Evolutionary conservation across 2,888 invertebrate genomes (phyloP).

Genomic region (Hermaeophaga mercurialis): DNA sequence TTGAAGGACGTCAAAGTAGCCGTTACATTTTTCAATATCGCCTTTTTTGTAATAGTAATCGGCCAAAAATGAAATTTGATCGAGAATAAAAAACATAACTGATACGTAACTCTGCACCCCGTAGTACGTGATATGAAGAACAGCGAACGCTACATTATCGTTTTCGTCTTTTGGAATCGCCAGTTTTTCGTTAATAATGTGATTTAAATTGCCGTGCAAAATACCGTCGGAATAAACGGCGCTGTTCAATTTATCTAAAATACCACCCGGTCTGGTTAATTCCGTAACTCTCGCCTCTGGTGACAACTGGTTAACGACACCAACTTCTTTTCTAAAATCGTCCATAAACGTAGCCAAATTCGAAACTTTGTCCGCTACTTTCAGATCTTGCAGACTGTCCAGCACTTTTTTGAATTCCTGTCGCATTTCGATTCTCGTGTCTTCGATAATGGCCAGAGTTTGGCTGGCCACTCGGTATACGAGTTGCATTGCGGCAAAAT

Average conservation of each 20-base stretch:
- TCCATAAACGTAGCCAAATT: background rate
- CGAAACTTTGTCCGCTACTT: background rate
- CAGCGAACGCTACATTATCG: conserved; percentile 2
- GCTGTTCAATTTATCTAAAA: background rate
- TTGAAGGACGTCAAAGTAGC: background rate
- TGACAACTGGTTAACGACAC: background rate
- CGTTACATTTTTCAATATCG: background rate
- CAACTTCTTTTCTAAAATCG: background rate
- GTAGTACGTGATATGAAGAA: background rate
- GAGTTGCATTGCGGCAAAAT: background rate
- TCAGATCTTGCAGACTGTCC: background rate
- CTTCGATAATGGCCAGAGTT: background rate
- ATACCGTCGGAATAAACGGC: background rate
- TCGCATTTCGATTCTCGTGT: background rate
- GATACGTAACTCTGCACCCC: background rate
- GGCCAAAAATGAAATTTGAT: background rate
- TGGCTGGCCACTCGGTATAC: background rate
- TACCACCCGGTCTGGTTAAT: background rate
- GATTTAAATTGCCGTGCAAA: conserved; percentile 7
- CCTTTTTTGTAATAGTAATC: background rate
- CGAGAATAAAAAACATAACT: background rate
- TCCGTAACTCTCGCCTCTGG: background rate
- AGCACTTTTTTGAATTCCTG: background rate
- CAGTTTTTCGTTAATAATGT: conserved; percentile 2
- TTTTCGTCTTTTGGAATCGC: conserved; percentile 4